A percentile compares a stretch with the other conserved stretches of the same genome.
These are phyloP conservation scores for Poeciliopsis gracilis DNA, from an alignment of 2,797 vertebrate genomes.

Conservation along the genomic window DNA sequence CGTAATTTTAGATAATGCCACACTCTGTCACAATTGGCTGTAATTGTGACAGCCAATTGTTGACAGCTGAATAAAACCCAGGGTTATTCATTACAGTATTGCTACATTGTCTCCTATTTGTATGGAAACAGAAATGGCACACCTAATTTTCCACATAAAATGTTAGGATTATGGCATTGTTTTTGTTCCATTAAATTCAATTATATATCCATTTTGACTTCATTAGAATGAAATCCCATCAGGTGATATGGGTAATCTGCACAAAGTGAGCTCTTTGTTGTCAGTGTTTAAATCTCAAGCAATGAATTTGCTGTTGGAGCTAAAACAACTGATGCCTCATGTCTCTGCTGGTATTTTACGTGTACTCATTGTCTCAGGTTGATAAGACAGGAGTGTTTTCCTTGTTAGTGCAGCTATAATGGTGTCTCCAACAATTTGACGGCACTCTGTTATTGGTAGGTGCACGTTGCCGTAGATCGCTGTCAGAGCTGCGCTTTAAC, in stretches of 20 bases:
- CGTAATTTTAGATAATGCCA: too few species aligned
- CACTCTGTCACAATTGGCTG: too few species aligned
- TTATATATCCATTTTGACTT: not conserved
- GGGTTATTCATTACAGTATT: not conserved
- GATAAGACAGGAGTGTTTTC: constrained; percentile 40
- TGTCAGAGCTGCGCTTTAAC: constrained; percentile 64
- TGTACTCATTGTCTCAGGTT: constrained; percentile 17
- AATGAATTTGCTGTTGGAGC: not conserved
- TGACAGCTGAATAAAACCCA: too few species aligned
- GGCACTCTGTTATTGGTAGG: constrained; percentile 44
- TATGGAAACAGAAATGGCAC: not conserved
- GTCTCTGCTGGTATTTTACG: constrained; percentile 10
- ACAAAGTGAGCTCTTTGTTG: not conserved
- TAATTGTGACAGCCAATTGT: too few species aligned
- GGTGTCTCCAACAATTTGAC: constrained; percentile 40
- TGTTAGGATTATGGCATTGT: not conserved
- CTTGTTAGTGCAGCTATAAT: constrained; percentile 40
- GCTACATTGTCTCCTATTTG: not conserved
- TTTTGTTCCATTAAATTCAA: not conserved
- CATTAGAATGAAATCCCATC: not conserved
- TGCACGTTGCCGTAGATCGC: constrained; percentile 49
- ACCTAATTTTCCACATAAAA: not conserved
- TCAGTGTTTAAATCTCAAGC: not conserved
- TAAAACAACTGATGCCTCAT: not conserved
- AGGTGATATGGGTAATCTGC: not conserved